These are phyloP conservation scores for Ophiodon elongatus DNA, from an alignment of 2,113 vertebrate species.

Conservation along the genomic window DNA sequence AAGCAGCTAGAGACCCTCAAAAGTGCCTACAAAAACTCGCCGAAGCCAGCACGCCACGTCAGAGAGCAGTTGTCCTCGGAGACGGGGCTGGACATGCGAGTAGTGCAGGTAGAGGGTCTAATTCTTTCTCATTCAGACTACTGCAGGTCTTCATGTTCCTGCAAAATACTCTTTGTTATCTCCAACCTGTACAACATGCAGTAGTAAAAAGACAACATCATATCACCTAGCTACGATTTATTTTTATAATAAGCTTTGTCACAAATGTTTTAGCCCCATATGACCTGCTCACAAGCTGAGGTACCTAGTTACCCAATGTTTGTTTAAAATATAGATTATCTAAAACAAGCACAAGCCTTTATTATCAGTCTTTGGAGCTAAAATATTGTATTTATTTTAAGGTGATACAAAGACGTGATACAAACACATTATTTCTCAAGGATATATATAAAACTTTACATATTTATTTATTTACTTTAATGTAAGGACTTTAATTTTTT, in stretches of 20 bases:
- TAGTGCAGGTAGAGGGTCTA: constrained; percentile 91
- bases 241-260: background rate
- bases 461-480: background rate
- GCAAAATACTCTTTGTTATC: background rate
- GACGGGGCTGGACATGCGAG: constrained; percentile 98
- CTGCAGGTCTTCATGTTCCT: background rate
- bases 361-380: background rate
- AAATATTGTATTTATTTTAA: background rate
- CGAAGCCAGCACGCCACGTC: constrained; percentile 95
- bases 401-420: background rate
- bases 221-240: background rate
- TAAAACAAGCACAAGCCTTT: background rate
- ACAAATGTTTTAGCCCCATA: background rate
- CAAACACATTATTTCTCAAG: background rate
- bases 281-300: background rate
- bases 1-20: constrained; percentile 99
- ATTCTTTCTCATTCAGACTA: background rate
- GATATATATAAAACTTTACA: background rate
- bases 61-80: constrained; percentile 98
- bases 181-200: background rate
- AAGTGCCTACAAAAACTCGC: constrained; percentile 98
- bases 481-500: background rate
- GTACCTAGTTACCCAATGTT: background rate
- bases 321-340: background rate
- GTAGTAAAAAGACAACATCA: background rate